A percentile compares a stretch with the other conserved stretches of the same genome.
These are phyloP conservation scores for Cotesia typhae DNA, from an alignment of 1,140 invertebrate species.

Conservation along the genomic window DNA sequence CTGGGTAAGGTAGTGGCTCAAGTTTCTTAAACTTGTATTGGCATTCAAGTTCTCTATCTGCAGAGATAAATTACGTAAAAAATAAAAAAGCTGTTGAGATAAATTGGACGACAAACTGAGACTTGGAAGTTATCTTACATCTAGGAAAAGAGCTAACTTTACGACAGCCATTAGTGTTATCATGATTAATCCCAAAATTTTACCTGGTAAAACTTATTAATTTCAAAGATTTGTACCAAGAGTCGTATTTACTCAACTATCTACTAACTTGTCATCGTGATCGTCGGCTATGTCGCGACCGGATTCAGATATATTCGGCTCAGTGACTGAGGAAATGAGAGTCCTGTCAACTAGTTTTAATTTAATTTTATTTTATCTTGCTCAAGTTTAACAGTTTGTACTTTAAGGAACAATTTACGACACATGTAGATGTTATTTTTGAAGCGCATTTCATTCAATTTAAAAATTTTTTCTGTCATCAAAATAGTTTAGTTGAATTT, in stretches of 20 bases:
- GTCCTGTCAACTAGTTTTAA: constrained; percentile 34
- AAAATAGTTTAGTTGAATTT: too few species aligned
- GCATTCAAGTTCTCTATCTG: too few species aligned
- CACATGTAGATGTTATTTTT: too few species aligned
- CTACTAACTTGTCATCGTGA: constrained; percentile 2
- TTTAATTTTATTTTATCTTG: constrained; percentile 45
- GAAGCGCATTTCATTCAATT: too few species aligned
- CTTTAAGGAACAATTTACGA: too few species aligned
- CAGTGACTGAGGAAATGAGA: constrained; percentile 36
- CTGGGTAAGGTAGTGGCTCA: too few species aligned
- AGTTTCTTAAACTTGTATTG: too few species aligned
- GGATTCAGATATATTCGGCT: constrained; percentile 32
- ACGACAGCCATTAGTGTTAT: constrained; percentile 22
- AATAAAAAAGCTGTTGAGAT: not conserved
- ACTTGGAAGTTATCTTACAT: not conserved
- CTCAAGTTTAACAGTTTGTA: constrained; percentile 38
- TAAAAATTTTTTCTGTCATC: too few species aligned
- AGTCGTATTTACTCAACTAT: not conserved
- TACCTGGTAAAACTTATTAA: constrained; percentile 9
- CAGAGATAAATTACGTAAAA: too few species aligned
- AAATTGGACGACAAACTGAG: constrained; percentile 23
- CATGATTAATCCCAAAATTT: constrained; percentile 21
- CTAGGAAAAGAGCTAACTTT: constrained; percentile 6
- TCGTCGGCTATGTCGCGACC: constrained; percentile 29
- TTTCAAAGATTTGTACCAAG: constrained; percentile 13